Evolutionary conservation across 1,140 invertebrate species (phyloP).

Genomic region (Drosophila bifasciata): DNA sequence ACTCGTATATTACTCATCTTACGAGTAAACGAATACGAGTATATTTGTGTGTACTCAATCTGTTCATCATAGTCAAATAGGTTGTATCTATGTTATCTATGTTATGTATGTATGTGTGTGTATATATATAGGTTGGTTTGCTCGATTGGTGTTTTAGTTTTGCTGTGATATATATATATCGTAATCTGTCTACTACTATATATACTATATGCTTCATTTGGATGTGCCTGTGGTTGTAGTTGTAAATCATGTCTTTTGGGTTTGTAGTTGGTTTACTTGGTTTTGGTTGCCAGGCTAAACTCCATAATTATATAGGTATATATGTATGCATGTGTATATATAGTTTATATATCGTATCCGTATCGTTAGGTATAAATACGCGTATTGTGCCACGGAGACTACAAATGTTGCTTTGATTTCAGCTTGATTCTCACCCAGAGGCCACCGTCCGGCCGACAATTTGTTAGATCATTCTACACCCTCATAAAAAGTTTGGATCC

Average conservation of each 20-base stretch:
- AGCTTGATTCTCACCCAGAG: conserved; percentile 44
- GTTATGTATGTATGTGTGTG: conserved; percentile 38
- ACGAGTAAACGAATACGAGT: too few relatives aligned
- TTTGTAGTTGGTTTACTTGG: conserved; percentile 38
- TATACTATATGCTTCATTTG: conserved; percentile 49
- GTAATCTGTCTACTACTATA: too few relatives aligned
- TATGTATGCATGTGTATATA: conserved; percentile 52
- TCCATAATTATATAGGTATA: conserved; percentile 38
- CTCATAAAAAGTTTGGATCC: conserved; percentile 55
- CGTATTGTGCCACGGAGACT: conserved; percentile 66
- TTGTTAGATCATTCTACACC: conserved; percentile 57
- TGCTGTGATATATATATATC: conserved; percentile 26
- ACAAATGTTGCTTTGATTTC: conserved; percentile 77
- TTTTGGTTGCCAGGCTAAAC: conserved; percentile 17
- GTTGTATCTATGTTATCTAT: conserved; percentile 45
- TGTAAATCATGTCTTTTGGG: conserved; percentile 80
- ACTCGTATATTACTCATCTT: too few relatives aligned
- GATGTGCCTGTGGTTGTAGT: conserved; percentile 68
- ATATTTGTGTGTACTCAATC: conserved; percentile 9
- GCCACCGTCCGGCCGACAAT: conserved; percentile 21
- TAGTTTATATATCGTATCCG: conserved; percentile 29
- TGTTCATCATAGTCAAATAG: conserved; percentile 13
- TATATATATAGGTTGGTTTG: conserved; percentile 29
- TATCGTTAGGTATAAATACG: conserved; percentile 55
- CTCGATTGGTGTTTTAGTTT: conserved; percentile 14